A percentile compares a stretch with the other conserved stretches of the same genome.
Evolutionary conservation across 2,888 invertebrate genomes (phyloP).

Genomic region (Stictocephala bisonia): DNA sequence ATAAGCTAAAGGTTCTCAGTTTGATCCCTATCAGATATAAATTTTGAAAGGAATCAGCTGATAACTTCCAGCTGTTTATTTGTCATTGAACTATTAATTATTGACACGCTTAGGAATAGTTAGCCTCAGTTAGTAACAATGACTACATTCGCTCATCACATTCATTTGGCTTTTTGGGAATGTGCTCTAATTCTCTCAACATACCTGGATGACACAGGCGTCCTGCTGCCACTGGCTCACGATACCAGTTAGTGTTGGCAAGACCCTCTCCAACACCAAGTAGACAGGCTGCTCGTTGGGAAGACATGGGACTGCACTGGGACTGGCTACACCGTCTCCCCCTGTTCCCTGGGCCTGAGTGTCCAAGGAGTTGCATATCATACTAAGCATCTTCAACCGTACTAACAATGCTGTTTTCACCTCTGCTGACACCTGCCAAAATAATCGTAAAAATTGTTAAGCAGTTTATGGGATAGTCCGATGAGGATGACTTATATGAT

Average conservation of each 20-base stretch:
- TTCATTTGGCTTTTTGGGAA: neutral
- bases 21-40: too few species aligned
- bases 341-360: slow-evolving; percentile 63
- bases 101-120: too few species aligned
- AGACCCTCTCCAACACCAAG: slow-evolving; percentile 70
- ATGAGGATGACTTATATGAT: neutral
- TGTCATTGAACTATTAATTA: too few species aligned
- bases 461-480: neutral
- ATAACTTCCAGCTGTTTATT: too few species aligned
- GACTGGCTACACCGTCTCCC: slow-evolving; percentile 57
- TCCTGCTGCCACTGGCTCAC: slow-evolving; percentile 74
- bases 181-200: too few species aligned
- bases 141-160: too few species aligned
- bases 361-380: slow-evolving; percentile 73
- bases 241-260: slow-evolving; percentile 73
- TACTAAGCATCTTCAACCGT: slow-evolving; percentile 76
- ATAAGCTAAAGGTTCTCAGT: too few species aligned
- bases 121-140: too few species aligned
- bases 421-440: slow-evolving; percentile 65
- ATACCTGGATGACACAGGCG: slow-evolving; percentile 73
- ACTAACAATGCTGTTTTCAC: slow-evolving; percentile 69
- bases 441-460: neutral
- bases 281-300: slow-evolving; percentile 68
- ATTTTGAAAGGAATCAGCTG: too few species aligned
- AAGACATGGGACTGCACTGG: neutral